phyloP scores from a whole-genome alignment of 2,113 vertebrate species.

The Colossoma macropomum region DNA sequence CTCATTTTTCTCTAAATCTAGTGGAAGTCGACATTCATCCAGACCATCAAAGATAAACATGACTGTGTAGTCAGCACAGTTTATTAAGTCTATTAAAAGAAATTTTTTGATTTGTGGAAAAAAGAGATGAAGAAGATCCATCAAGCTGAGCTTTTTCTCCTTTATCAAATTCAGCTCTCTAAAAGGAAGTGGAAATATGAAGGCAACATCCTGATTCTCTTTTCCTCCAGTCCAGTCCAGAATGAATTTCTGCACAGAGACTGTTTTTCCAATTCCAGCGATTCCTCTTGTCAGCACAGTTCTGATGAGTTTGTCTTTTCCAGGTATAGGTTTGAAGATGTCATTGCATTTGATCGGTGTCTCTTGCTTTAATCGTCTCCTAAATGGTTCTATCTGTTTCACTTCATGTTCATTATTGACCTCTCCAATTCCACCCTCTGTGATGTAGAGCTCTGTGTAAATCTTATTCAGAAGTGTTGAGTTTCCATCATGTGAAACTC shows the following conservation, averaged over 20 bases:
- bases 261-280: neutral
- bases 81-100: neutral
- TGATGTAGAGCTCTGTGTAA: too few species aligned
- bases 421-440: too few species aligned
- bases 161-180: neutral
- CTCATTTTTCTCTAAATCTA: neutral
- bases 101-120: neutral
- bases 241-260: neutral
- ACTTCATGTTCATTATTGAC: too few species aligned
- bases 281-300: neutral
- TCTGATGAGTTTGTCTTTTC: neutral
- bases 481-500: conserved; percentile 16
- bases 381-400: too few species aligned
- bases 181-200: neutral
- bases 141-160: neutral
- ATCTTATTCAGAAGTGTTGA: too few species aligned
- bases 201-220: neutral
- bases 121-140: neutral
- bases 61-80: neutral
- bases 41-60: neutral
- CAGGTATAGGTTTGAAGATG: neutral
- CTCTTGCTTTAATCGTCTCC: too few species aligned
- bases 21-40: neutral
- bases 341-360: neutral
- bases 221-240: neutral